Percentiles rank a stretch among this genome's conserved stretches.
Conservation (phyloP, 2,797 vertebrate genomes). For the Okamejei kenojei region DNA sequence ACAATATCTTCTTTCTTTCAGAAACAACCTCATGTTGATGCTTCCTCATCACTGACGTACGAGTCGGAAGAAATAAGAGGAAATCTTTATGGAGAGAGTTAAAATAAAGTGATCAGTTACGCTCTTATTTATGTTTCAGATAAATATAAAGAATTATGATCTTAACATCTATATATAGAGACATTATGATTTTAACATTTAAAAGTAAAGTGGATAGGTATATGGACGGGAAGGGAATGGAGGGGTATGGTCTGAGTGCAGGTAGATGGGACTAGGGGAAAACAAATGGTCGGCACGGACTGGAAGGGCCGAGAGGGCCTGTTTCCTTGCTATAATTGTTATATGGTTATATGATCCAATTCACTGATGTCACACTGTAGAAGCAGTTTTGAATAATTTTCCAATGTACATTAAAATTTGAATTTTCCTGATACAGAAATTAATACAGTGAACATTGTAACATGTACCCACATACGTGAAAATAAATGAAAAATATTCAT, state of each 20-base stretch:
- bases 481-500: not conserved
- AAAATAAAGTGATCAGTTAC: not conserved
- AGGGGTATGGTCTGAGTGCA: too few relatives aligned
- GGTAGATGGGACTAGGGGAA: too few relatives aligned
- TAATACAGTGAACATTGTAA: too few relatives aligned
- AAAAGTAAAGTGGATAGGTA: too few relatives aligned
- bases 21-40: not conserved
- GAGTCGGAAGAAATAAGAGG: not conserved
- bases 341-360: too few relatives aligned
- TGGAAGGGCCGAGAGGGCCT: too few relatives aligned
- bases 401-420: not conserved
- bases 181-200: too few relatives aligned
- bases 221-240: too few relatives aligned
- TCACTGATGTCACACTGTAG: not conserved
- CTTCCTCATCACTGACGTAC: not conserved
- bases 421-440: not conserved
- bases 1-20: not conserved
- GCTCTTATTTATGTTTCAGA: not conserved
- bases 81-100: not conserved
- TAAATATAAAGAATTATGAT: not conserved
- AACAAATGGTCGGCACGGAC: too few relatives aligned
- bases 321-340: too few relatives aligned
- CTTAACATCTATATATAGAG: too few relatives aligned
- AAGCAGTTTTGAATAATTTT: not conserved
- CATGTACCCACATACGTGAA: not conserved